phyloP scores from a whole-genome alignment of 1,140 invertebrate genomes.

The Gonioctena quinquepunctata region DNA sequence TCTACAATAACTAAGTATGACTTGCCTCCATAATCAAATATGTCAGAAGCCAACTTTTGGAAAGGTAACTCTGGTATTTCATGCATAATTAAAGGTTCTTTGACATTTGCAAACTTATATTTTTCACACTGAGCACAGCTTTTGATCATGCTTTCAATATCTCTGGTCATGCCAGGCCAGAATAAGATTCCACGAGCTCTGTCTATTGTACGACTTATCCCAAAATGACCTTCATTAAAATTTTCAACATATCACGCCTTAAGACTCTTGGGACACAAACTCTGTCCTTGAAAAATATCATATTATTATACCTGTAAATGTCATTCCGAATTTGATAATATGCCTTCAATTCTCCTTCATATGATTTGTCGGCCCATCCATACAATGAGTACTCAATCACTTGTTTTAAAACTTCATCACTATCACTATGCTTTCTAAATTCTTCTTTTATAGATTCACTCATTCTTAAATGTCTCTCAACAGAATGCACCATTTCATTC shows the following conservation, averaged over 20 bases:
- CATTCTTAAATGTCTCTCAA: conserved; percentile 1
- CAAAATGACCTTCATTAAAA: conserved; percentile 27
- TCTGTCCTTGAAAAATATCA: conserved; percentile 22
- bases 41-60: conserved; percentile 46
- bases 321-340: conserved; percentile 19
- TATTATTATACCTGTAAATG: not conserved
- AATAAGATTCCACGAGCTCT: conserved; percentile 28
- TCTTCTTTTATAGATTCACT: conserved; percentile 9
- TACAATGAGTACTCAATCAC: not conserved
- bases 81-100: conserved; percentile 49
- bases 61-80: conserved; percentile 46
- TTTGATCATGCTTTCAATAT: conserved; percentile 53
- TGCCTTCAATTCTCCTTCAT: not conserved
- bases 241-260: conserved; percentile 15
- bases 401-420: not conserved
- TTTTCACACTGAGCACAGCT: conserved; percentile 50
- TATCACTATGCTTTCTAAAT: not conserved
- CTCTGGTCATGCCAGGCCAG: conserved; percentile 54
- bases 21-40: conserved; percentile 33
- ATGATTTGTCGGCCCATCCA: conserved; percentile 17
- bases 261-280: conserved; percentile 13
- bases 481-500: conserved; percentile 6
- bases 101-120: conserved; percentile 39
- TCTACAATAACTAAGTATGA: conserved; percentile 24
- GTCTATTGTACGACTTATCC: conserved; percentile 28